These are phyloP conservation scores for Drosophila infuscata DNA, from an alignment of 2,888 invertebrate species.

Conservation along the genomic window DNA sequence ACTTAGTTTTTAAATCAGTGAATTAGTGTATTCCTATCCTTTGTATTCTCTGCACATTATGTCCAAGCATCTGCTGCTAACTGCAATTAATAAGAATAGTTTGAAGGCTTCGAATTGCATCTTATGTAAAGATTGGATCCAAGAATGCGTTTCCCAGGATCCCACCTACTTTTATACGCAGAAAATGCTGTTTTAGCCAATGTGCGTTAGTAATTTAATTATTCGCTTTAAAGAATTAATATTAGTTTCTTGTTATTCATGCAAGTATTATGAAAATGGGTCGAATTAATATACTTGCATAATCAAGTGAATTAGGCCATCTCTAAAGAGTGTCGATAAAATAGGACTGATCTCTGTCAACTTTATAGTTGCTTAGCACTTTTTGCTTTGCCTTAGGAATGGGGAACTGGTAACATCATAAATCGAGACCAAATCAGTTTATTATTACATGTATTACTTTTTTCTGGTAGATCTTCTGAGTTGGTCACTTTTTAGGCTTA, in stretches of 20 bases:
- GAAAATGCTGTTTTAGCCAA: neutral
- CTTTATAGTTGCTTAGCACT: conserved; percentile 1
- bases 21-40: neutral
- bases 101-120: neutral
- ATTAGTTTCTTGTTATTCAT: too few species aligned
- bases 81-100: neutral
- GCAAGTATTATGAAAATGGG: too few species aligned
- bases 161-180: neutral
- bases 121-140: neutral
- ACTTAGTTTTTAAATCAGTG: neutral
- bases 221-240: too few species aligned
- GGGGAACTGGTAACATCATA: conserved; percentile 2
- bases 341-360: neutral
- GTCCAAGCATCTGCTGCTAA: too few species aligned
- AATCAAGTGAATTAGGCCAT: too few species aligned
- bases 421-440: conserved; percentile 60
- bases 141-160: neutral
- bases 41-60: too few species aligned
- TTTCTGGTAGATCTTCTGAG: conserved; percentile 44
- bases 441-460: conserved; percentile 72
- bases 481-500: conserved; percentile 69
- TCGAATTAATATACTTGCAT: too few species aligned
- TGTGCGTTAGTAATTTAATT: neutral
- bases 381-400: neutral
- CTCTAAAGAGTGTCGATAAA: neutral